A percentile compares a stretch with the other conserved stretches of the same genome.
Conservation (phyloP, 2,113 vertebrate species). For the Phalacrocorax aristotelis region DNA sequence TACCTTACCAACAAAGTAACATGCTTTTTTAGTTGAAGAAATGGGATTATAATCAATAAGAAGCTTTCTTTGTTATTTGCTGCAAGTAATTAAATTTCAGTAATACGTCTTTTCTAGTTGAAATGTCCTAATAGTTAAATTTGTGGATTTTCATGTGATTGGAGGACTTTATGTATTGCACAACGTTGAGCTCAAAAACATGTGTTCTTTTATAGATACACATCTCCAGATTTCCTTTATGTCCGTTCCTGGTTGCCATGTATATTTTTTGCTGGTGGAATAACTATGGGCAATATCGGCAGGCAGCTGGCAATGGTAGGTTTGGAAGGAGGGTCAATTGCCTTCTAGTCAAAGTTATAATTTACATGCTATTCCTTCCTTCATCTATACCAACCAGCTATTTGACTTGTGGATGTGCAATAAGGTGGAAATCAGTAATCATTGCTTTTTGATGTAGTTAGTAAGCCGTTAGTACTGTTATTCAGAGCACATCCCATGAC, state of each 20-base stretch:
- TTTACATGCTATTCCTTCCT: background rate
- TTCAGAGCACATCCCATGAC: background rate
- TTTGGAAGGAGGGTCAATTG: background rate
- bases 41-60: background rate
- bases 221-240: constrained; percentile 94
- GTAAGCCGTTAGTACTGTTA: background rate
- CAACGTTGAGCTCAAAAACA: background rate
- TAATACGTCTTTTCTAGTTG: background rate
- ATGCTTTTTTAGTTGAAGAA: background rate
- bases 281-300: constrained; percentile 97
- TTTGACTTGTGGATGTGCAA: background rate
- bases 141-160: background rate
- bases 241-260: constrained; percentile 96
- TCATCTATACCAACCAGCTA: background rate
- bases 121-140: background rate
- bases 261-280: constrained; percentile 97
- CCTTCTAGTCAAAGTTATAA: background rate
- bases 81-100: background rate
- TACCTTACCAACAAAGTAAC: background rate
- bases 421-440: background rate
- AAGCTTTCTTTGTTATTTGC: background rate
- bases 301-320: constrained; percentile 93
- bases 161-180: background rate
- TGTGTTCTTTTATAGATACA: constrained; percentile 81
- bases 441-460: background rate